phyloP scores from a whole-genome alignment of 2,113 vertebrate genomes.

The Gymnorhina tibicen region DNA sequence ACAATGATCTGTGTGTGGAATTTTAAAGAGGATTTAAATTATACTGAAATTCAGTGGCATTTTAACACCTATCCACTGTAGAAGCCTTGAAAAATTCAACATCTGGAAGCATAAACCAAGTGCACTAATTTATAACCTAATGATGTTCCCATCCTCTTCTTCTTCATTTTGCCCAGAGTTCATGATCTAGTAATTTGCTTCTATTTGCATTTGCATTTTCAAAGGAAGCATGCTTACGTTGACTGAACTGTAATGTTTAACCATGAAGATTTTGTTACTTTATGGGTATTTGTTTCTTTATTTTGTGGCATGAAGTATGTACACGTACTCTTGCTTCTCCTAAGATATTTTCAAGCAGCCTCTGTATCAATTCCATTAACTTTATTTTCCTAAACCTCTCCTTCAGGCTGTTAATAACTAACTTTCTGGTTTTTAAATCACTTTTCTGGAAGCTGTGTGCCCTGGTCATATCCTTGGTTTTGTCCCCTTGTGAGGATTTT shows the following conservation, averaged over 20 bases:
- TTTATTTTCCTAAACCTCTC: conserved; percentile 23
- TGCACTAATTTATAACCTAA: background rate
- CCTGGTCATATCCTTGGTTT: background rate
- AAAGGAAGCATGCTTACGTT: background rate
- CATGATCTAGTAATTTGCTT: background rate
- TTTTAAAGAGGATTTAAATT: background rate
- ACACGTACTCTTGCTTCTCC: background rate
- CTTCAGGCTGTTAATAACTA: conserved; percentile 60
- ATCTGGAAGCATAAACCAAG: background rate
- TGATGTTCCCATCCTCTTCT: background rate
- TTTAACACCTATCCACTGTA: background rate
- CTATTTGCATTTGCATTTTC: background rate
- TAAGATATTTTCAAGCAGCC: background rate
- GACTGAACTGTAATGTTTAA: background rate
- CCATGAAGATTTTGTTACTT: background rate
- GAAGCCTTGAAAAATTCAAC: background rate
- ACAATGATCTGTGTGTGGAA: background rate
- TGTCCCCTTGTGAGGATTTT: conserved; percentile 13
- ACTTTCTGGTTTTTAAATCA: conserved; percentile 11
- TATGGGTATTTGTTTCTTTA: background rate
- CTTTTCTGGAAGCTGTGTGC: conserved; percentile 24
- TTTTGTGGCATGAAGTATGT: background rate
- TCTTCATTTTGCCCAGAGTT: background rate
- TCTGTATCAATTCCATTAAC: conserved; percentile 14
- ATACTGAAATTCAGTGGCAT: background rate